Conservation (phyloP, 2,113 vertebrate species). For the Bufo bufo region DNA sequence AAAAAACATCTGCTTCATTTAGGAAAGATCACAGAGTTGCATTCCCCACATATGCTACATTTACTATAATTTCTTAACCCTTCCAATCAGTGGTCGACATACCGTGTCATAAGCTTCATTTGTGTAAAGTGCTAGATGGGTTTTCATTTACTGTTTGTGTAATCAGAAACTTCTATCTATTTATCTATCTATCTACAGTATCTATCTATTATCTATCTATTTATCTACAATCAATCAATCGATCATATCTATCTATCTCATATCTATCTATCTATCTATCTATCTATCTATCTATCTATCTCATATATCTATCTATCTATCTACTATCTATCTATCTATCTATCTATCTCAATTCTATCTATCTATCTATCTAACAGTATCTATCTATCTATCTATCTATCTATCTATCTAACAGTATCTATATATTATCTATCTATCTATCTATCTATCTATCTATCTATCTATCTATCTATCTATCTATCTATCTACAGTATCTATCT, state of each 20-base stretch:
- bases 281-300: neutral
- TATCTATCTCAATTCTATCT: neutral
- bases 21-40: slow-evolving; percentile 56
- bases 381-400: slow-evolving; percentile 14
- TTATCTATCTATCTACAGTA: neutral
- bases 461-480: slow-evolving; percentile 20
- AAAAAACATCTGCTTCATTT: slow-evolving; percentile 60
- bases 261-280: neutral
- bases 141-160: neutral
- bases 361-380: neutral
- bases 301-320: slow-evolving; percentile 20
- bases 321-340: neutral
- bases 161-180: neutral
- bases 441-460: neutral
- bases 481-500: neutral
- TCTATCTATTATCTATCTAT: slow-evolving; percentile 10
- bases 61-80: slow-evolving; percentile 44
- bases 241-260: neutral
- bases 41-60: slow-evolving; percentile 45
- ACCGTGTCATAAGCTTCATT: neutral
- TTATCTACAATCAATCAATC: slow-evolving; percentile 8
- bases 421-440: slow-evolving; percentile 20
- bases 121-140: neutral
- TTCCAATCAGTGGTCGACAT: slow-evolving; percentile 38
- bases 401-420: slow-evolving; percentile 20